Evolutionary conservation across 2,113 vertebrate species (phyloP), one percentile per base, ranked within the genome.

Genomic region (Ammodramus savannarum): DNA sequence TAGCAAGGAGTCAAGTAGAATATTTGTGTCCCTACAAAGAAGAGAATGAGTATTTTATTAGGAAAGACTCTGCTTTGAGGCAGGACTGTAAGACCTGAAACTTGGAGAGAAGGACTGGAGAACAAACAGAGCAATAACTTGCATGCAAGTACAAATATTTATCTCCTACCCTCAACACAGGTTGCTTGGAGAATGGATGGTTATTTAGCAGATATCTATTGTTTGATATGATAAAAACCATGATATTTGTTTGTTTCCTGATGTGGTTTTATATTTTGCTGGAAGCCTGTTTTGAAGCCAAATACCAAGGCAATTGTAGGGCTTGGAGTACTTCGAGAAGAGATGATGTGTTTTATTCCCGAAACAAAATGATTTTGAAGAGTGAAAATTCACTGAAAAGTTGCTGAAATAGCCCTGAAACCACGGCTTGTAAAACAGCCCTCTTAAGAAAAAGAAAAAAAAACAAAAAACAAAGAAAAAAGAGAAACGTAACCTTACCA

Each of bases 381-480:
- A 58, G 7, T 52, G 23, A 89, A 83, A 78, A 63, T 31, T 38
- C 43, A 55, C 23, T 83, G 59, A 55, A 77, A 88, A 43, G 1
- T 51, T 55, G 13, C 6, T 69, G 19, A 57, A 85, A 55, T 38
- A 77, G 0, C 29, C 93, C 22, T 85, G 29, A 72, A 76, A n/a
- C 39, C n/a, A 16, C 3, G 38, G 41, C 27, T 55, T 9, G 5
- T 3, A 7, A 75, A 75, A 77, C 4, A 74, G 3, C 0, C 0
- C 0, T 2, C 36, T 59, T 36, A 59, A 62, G 3, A 44, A 19
- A 20, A 29, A 20, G 52, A 16, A 12, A 39, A 32, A 6, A 34
- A 7, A 20, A 41, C 17, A 41, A 16, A 38, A 1, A 0, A 41
- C 11, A 7, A 10, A 52, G 16, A 59, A 48, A 0, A 41, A 18